phyloP scores from a whole-genome alignment of 2,888 invertebrate genomes.

The Fissipunctia ypsillon region DNA sequence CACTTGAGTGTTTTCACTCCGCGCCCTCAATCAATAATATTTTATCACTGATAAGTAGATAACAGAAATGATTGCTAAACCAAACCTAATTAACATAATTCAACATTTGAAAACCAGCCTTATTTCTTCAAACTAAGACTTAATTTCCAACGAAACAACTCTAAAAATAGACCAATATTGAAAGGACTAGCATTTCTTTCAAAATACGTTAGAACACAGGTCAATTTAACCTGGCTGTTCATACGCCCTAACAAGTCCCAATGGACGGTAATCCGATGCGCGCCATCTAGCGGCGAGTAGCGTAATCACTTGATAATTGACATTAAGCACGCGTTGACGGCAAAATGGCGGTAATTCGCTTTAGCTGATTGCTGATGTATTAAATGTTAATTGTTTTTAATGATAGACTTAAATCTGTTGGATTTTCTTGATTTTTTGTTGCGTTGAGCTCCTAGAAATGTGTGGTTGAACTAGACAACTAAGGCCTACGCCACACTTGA shows the following conservation, averaged over 20 bases:
- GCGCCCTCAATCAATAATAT: slow-evolving; percentile 65
- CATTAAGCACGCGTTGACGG: slow-evolving; percentile 71
- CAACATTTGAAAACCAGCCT: slow-evolving; percentile 32
- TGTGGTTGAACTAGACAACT: not conserved
- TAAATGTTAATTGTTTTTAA: slow-evolving; percentile 53
- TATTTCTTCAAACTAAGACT: fast-evolving
- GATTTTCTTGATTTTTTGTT: not conserved
- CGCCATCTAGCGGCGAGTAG: slow-evolving; percentile 84
- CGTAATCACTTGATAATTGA: slow-evolving; percentile 84
- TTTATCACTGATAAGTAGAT: slow-evolving; percentile 65
- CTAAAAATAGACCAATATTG: not conserved
- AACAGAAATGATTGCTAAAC: slow-evolving; percentile 49
- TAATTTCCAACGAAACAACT: slow-evolving; percentile 4
- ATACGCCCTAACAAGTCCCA: slow-evolving; percentile 73
- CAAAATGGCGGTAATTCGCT: slow-evolving; percentile 76
- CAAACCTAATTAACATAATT: slow-evolving; percentile 56
- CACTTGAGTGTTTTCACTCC: slow-evolving; percentile 24
- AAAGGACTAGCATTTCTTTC: slow-evolving; percentile 27
- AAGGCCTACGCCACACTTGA: no score
- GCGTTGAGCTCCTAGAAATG: not conserved
- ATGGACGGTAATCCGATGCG: slow-evolving; percentile 79
- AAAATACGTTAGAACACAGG: slow-evolving; percentile 11
- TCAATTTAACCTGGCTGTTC: slow-evolving; percentile 56
- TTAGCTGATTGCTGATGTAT: slow-evolving; percentile 64
- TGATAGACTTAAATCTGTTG: slow-evolving; percentile 22